These are phyloP conservation scores for Chloroclystis v-ata DNA, from an alignment of 2,888 invertebrate genomes.

Conservation along the genomic window DNA sequence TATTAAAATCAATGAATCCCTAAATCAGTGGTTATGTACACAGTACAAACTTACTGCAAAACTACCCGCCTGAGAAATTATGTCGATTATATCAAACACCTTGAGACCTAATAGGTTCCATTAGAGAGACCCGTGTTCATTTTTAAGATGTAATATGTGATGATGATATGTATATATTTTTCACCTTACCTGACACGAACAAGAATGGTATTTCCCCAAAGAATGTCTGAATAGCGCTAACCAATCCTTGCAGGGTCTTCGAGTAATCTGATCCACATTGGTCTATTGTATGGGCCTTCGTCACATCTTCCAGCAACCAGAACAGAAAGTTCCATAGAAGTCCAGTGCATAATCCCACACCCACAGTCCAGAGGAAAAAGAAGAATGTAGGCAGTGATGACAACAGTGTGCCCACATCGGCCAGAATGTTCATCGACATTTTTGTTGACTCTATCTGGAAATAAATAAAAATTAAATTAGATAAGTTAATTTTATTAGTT, in stretches of 20 bases:
- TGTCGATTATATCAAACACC: no score
- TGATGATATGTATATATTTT: no score
- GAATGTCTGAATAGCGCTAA: conserved; percentile 88
- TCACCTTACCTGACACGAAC: conserved; percentile 86
- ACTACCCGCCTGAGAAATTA: no score
- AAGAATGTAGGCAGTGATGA: conserved; percentile 82
- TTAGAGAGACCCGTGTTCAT: no score
- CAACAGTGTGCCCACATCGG: conserved; percentile 83
- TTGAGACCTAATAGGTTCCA: no score
- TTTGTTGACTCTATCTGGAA: conserved; percentile 80
- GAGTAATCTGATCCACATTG: conserved; percentile 65
- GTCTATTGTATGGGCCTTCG: not conserved
- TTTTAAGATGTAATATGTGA: no score
- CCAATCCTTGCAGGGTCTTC: conserved; percentile 86
- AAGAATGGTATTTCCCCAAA: conserved; percentile 92
- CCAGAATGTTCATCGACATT: conserved; percentile 81
- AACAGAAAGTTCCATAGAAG: conserved; percentile 93
- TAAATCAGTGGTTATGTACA: no score
- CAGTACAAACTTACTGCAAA: no score
- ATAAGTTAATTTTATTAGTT: no score
- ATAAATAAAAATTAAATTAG: not conserved
- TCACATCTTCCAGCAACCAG: conserved; percentile 85
- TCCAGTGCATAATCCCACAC: conserved; percentile 90
- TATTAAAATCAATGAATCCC: no score
- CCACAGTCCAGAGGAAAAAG: conserved; percentile 88